Percentiles rank a stretch among this genome's conserved stretches.
phyloP scores from a whole-genome alignment of 2,888 invertebrate genomes.

The Drosophila anomalata region DNA sequence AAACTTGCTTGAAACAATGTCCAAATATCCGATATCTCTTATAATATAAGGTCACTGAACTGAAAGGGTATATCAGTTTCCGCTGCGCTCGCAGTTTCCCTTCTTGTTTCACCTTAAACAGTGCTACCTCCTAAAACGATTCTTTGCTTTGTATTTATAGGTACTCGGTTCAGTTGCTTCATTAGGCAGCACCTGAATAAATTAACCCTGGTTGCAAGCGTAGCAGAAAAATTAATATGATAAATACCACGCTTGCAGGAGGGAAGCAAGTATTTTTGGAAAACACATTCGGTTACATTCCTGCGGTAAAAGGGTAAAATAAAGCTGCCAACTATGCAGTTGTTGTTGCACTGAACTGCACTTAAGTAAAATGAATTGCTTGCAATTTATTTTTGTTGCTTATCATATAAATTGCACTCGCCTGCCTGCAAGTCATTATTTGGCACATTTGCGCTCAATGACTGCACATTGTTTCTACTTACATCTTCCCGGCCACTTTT shows the following conservation, averaged over 20 bases:
- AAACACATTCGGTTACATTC: conserved; percentile 6
- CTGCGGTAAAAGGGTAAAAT: conserved; percentile 19
- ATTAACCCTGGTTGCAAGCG: conserved; percentile 54
- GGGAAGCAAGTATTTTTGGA: conserved; percentile 21
- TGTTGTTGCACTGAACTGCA: conserved; percentile 51
- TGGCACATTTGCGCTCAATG: conserved; percentile 80
- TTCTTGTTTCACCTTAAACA: too few species aligned
- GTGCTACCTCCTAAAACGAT: not conserved
- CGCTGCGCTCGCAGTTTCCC: too few species aligned
- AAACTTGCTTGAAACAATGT: too few species aligned
- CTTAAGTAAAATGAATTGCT: conserved; percentile 80
- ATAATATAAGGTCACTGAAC: too few species aligned
- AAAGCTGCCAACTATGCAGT: conserved; percentile 57
- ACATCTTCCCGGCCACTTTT: conserved; percentile 11
- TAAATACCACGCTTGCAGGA: conserved; percentile 46
- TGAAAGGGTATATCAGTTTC: too few species aligned
- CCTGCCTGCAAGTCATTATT: conserved; percentile 77
- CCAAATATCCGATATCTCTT: too few species aligned
- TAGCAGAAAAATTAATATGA: conserved; percentile 59
- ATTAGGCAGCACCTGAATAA: conserved; percentile 54
- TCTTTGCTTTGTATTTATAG: not conserved
- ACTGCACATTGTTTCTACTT: conserved; percentile 68
- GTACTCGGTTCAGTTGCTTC: conserved; percentile 31
- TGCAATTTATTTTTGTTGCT: conserved; percentile 80
- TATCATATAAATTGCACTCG: conserved; percentile 80